These are phyloP conservation scores for Synergus gifuensis DNA, from an alignment of 2,888 invertebrate genomes.

Conservation along the genomic window DNA sequence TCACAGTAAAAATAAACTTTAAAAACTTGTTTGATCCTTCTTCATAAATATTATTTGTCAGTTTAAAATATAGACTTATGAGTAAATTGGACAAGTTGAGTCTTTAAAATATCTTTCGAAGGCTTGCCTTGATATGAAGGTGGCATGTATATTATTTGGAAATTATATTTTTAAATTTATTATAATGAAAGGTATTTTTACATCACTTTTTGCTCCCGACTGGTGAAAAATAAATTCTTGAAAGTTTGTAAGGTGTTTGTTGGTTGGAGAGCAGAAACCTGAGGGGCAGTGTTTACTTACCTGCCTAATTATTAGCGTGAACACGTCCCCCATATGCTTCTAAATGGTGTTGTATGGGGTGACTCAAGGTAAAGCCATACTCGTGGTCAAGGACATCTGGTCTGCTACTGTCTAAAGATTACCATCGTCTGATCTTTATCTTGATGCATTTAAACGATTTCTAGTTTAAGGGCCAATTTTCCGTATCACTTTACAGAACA, in stretches of 20 bases:
- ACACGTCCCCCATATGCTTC: constrained; percentile 49
- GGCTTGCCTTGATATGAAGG: not conserved
- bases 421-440: constrained; percentile 1
- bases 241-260: not conserved
- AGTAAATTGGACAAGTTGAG: not conserved
- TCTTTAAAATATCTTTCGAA: constrained; percentile 1
- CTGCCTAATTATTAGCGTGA: constrained; percentile 46
- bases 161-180: constrained; percentile 4
- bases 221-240: not conserved
- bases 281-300: constrained; percentile 30
- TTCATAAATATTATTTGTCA: constrained; percentile 18
- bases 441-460: not conserved
- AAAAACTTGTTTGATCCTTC: not conserved
- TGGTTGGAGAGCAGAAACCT: not conserved
- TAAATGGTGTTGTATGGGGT: constrained; percentile 47
- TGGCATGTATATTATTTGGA: constrained; percentile 4
- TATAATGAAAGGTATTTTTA: not conserved
- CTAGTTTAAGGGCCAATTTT: not conserved
- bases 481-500: not conserved
- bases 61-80: not conserved
- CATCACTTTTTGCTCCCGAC: constrained; percentile 9
- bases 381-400: constrained; percentile 46
- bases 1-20: not conserved
- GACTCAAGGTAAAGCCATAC: constrained; percentile 51
- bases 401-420: constrained; percentile 17